Evolutionary conservation across 2,888 invertebrate species (phyloP).

Genomic region (Ormyrus thymus): DNA sequence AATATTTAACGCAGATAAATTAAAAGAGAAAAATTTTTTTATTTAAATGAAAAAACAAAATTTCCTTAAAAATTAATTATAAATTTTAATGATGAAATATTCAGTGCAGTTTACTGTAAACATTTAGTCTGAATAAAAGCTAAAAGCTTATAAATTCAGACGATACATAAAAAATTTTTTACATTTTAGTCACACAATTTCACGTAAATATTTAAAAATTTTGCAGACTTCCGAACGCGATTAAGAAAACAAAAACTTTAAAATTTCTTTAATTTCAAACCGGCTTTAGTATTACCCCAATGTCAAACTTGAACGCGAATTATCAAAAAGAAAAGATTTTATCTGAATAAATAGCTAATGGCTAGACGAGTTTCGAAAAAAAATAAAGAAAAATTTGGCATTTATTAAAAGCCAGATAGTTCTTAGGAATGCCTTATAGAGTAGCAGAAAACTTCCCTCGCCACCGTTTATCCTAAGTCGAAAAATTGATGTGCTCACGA

Average conservation of each 20-base stretch:
- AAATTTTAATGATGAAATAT: not conserved
- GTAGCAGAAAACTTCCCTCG: conserved; percentile 69
- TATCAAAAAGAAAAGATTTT: conserved; percentile 53
- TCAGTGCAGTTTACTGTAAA: conserved; percentile 31
- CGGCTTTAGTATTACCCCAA: not conserved
- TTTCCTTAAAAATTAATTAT: not conserved
- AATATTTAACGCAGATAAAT: too few relatives aligned
- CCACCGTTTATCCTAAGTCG: conserved; percentile 59
- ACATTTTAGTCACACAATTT: not conserved
- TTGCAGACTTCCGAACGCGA: not conserved
- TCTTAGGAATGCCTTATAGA: conserved; percentile 68
- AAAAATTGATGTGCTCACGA: conserved; percentile 50
- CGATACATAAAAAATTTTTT: conserved; percentile 4
- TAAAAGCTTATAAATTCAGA: conserved; percentile 14
- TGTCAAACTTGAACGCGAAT: conserved; percentile 34
- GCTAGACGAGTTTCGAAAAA: conserved; percentile 64
- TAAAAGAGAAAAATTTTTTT: too few relatives aligned
- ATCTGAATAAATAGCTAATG: conserved; percentile 56
- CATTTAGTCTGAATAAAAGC: conserved; percentile 15
- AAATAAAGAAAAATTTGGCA: conserved; percentile 60
- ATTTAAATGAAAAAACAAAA: too few relatives aligned
- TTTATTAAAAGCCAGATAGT: conserved; percentile 63
- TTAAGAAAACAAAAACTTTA: conserved; percentile 12
- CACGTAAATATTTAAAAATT: not conserved
- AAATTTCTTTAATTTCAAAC: conserved; percentile 1